These are phyloP conservation scores for Paralinhomoeus sp. DNA, from an alignment of 2,888 invertebrate species.

Conservation along the genomic window DNA sequence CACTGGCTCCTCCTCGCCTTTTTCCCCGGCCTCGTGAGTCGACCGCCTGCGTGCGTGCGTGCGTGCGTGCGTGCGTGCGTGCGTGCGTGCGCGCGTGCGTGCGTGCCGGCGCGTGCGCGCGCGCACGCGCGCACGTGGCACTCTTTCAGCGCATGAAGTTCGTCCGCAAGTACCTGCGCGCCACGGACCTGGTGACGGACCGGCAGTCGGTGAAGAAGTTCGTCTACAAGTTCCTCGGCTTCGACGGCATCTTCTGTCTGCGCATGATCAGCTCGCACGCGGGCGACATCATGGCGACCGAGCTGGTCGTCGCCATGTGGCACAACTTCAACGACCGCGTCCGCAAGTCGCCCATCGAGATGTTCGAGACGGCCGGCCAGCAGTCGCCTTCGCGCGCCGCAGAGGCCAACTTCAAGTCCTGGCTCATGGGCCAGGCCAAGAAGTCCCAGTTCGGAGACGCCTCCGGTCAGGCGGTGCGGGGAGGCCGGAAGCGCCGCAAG, in stretches of 20 bases:
- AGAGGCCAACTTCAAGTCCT: conserved; percentile 25
- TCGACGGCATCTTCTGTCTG: conserved; percentile 25
- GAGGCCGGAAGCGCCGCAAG: conserved; percentile 22
- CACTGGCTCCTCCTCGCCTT: conserved; percentile 25
- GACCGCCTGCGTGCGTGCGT: background rate
- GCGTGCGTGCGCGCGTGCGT: no score
- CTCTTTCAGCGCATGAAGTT: conserved; percentile 24
- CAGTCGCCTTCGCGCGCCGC: conserved; percentile 22
- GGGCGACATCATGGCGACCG: conserved; percentile 26
- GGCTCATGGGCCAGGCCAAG: conserved; percentile 11
- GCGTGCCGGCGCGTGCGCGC: no score
- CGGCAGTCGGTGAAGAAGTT: conserved; percentile 24
- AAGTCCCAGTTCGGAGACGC: conserved; percentile 23
- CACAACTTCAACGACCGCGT: conserved; percentile 26
- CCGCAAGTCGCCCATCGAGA: conserved; percentile 25
- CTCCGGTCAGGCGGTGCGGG: conserved; percentile 18
- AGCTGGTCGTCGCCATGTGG: conserved; percentile 23
- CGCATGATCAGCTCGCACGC: conserved; percentile 26
- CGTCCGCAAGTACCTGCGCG: conserved; percentile 23
- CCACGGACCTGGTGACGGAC: conserved; percentile 25
- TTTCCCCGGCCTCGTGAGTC: conserved; percentile 21
- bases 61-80: no score
- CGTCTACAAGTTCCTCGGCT: conserved; percentile 25
- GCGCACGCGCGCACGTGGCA: background rate
- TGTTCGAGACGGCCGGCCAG: conserved; percentile 24